Conservation (phyloP, 1,140 invertebrate genomes). For the Drosophila nigrodunni region DNA sequence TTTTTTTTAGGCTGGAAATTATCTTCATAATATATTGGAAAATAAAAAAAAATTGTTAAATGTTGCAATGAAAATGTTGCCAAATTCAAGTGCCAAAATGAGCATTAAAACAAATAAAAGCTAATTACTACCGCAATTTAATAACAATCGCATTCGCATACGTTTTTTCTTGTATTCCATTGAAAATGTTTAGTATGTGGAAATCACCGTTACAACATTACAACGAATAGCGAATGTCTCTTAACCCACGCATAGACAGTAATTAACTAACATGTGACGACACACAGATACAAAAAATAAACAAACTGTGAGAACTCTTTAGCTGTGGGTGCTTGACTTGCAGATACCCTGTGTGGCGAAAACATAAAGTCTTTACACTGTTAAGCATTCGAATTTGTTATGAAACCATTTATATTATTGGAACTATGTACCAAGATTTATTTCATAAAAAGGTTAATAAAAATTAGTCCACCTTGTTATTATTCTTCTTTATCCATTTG, state of each 20-base stretch:
- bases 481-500: too few relatives aligned
- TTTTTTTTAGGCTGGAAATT: too few relatives aligned
- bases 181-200: conserved; percentile 52
- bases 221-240: conserved; percentile 32
- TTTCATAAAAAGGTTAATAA: background rate
- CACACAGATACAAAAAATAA: conserved; percentile 12
- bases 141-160: conserved; percentile 65
- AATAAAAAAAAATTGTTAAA: background rate
- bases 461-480: background rate
- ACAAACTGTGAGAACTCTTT: background rate
- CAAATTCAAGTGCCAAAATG: background rate
- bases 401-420: too few relatives aligned
- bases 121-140: conserved; percentile 17
- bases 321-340: background rate
- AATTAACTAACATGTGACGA: conserved; percentile 60
- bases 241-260: conserved; percentile 63
- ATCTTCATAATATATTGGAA: too few relatives aligned
- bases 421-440: too few relatives aligned
- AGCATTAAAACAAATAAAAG: background rate
- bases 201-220: conserved; percentile 61
- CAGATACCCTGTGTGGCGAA: background rate
- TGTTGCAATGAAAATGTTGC: background rate
- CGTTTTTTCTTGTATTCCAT: conserved; percentile 33
- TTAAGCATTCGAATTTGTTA: too few relatives aligned
- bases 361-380: too few relatives aligned